Evolutionary conservation across 1,140 invertebrate species (phyloP), one percentile per base, ranked within the genome.

Genomic region (Aphis gossypii): DNA sequence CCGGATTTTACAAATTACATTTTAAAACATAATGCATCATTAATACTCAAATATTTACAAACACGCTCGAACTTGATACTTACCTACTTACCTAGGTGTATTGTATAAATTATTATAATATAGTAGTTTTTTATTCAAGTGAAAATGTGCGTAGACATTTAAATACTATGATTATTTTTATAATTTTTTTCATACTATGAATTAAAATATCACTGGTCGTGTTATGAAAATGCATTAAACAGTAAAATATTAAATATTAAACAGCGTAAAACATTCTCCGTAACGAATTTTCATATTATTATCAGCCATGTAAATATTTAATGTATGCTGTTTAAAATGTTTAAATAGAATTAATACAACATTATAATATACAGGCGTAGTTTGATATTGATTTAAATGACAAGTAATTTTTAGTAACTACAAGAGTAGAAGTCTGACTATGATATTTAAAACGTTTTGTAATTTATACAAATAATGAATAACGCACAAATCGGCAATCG

Each of bases 1-100:
- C 60, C 60, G 60, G 11, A n/a, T n/a, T 76, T 76, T 76, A 76
- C 60, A 76, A 76, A 76, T 76, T 76, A 18, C 30, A 76, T 76
- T n/a, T 76, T n/a, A n/a, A 76, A n/a, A 76, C n/a, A 76, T 76
- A 68, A 76, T 76, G 60, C 60, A 76, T 76, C 60, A 76, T n/a
- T 76, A 76, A n/a, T 35, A n/a, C 60, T 76, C n/a, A n/a, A 20
- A 76, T 76, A 76, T 76, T 76, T 76, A 76, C n/a, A 6, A 30
- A 35, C 60, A 76, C 60, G n/a, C 30, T 76, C 60, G 4, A n/a
- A 18, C 30, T 4, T 68, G 25, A 60, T 60, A 30, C 30, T 76
- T 6, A n/a, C 14, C 48, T 18, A 51, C 11, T 51, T 51, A 51
- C 14, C 48, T 51, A 51, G 8, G 2, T 68, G 18, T 76, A 76